Percentiles rank a stretch among this genome's conserved stretches.
Conservation (phyloP, 2,797 vertebrate genomes). For the Vespertilio murinus region DNA sequence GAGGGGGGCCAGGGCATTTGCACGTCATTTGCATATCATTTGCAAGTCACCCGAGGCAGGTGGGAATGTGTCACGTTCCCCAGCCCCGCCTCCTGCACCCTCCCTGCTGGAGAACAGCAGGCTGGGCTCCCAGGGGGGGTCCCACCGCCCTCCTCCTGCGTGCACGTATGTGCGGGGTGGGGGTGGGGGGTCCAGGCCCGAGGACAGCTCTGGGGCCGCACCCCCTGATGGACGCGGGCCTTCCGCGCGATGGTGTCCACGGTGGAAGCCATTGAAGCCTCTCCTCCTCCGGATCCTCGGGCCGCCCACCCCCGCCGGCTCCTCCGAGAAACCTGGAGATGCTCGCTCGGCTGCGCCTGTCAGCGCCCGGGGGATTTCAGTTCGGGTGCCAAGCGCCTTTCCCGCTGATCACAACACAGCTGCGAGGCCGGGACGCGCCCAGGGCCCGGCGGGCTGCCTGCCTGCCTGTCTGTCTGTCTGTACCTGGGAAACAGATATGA, state of each 20-base stretch:
- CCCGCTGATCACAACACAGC: constrained; percentile 89
- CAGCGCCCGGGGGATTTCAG: constrained; percentile 85
- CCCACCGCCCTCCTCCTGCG: neutral
- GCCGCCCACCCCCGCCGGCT: constrained; percentile 74
- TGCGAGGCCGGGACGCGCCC: constrained; percentile 81
- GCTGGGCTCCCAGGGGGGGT: neutral
- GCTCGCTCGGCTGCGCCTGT: constrained; percentile 82
- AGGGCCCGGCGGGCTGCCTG: constrained; percentile 13
- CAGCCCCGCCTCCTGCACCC: neutral
- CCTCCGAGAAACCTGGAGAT: constrained; percentile 75
- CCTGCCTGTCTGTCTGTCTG: constrained; percentile 78
- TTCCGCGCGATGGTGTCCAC: constrained; percentile 27
- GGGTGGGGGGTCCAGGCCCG: neutral
- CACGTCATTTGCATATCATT: neutral
- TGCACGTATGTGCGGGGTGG: neutral
- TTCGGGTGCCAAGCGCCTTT: constrained; percentile 84
- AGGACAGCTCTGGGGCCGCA: rapidly evolving
- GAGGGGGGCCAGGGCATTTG: neutral
- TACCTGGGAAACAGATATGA: constrained; percentile 88
- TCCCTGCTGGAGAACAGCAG: neutral
- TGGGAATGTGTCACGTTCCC: neutral
- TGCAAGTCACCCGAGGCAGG: neutral
- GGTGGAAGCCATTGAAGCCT: constrained; percentile 77
- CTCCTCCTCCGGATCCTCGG: constrained; percentile 81
- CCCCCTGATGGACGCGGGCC: constrained; percentile 64